Conservation (phyloP, 2,113 vertebrate species). For the Indri indri region DNA sequence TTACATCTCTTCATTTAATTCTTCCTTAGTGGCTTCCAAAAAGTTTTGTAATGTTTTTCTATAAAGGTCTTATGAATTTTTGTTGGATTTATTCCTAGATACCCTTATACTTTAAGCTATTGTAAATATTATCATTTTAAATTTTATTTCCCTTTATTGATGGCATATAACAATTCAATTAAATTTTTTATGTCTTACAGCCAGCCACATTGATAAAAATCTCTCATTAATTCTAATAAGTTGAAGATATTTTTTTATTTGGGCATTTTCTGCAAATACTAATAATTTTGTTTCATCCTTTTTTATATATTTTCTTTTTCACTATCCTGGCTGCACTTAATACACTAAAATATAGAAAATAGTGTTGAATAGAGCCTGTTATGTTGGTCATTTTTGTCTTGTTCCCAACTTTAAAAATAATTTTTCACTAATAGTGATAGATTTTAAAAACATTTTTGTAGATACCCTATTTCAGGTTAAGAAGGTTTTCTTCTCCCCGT, state of each 20-base stretch:
- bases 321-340: background rate
- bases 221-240: background rate
- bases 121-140: background rate
- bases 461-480: background rate
- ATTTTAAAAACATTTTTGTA: background rate
- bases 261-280: background rate
- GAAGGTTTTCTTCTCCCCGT: background rate
- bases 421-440: background rate
- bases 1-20: background rate
- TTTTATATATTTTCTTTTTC: background rate
- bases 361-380: background rate
- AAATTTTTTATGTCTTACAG: background rate
- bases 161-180: background rate
- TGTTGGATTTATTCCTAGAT: background rate
- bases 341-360: background rate
- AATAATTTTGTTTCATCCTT: background rate
- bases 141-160: background rate
- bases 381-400: background rate
- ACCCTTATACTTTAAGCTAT: background rate
- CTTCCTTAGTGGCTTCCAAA: background rate
- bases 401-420: background rate
- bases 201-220: background rate
- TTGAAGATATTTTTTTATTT: background rate
- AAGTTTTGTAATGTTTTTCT: conserved; percentile 13
- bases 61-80: background rate